Evolutionary conservation across 2,888 invertebrate species (phyloP).

Genomic region (Cheilosia pagana): DNA sequence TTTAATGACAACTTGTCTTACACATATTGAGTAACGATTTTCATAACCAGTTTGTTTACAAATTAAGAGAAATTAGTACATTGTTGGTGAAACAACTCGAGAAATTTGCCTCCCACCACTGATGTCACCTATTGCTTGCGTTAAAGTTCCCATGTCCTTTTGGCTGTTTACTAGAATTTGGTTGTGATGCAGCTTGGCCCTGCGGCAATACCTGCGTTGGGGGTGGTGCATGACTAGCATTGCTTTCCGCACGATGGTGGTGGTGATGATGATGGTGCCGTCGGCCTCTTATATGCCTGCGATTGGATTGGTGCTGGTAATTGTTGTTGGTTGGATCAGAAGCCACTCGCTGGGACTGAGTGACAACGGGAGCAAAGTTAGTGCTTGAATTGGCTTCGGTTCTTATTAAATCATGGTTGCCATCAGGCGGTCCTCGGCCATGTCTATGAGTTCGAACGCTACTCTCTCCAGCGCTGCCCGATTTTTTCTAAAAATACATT

Average conservation of each 20-base stretch:
- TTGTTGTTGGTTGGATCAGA: constrained; percentile 82
- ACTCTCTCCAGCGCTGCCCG: constrained; percentile 39
- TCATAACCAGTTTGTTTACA: constrained; percentile 33
- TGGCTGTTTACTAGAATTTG: constrained; percentile 79
- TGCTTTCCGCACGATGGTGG: constrained; percentile 78
- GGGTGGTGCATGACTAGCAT: constrained; percentile 56
- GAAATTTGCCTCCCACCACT: constrained; percentile 75
- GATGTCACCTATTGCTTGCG: constrained; percentile 82
- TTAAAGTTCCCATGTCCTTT: constrained; percentile 80
- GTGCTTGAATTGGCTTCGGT: constrained; percentile 62
- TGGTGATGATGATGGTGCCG: constrained; percentile 79
- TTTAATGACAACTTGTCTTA: background rate
- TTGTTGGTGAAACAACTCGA: constrained; percentile 29
- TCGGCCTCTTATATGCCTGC: constrained; percentile 79
- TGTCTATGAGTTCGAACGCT: constrained; percentile 27
- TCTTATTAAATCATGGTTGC: constrained; percentile 12
- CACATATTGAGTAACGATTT: constrained; percentile 14
- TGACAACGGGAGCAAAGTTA: constrained; percentile 79
- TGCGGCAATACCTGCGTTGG: constrained; percentile 48
- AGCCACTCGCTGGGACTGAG: constrained; percentile 79
- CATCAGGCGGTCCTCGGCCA: constrained; percentile 1
- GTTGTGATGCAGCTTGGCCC: constrained; percentile 59
- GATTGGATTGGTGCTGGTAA: constrained; percentile 80
- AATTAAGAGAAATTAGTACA: constrained; percentile 35
- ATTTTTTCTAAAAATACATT: constrained; percentile 27